These are phyloP conservation scores for Pyrocoelia pectoralis DNA, from an alignment of 2,888 invertebrate genomes.

Conservation along the genomic window DNA sequence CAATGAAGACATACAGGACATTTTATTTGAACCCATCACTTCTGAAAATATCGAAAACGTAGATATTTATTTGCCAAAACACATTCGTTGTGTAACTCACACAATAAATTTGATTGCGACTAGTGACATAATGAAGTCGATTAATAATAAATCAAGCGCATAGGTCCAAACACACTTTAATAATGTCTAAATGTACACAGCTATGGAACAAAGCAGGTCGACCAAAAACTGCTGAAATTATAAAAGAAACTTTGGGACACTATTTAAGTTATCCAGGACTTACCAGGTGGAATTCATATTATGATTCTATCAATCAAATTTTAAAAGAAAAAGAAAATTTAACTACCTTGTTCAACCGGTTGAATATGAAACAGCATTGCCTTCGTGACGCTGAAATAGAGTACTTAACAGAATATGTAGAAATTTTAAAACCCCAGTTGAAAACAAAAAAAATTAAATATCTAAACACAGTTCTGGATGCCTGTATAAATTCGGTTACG, in stretches of 20 bases:
- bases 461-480: too few relatives aligned
- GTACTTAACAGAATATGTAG: conserved; percentile 24
- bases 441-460: too few relatives aligned
- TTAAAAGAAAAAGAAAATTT: conserved; percentile 25
- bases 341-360: conserved; percentile 3
- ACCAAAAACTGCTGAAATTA: conserved; percentile 22
- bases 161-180: conserved; percentile 9
- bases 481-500: too few relatives aligned
- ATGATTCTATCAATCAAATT: conserved; percentile 22
- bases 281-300: conserved; percentile 22
- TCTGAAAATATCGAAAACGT: too few relatives aligned
- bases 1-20: too few relatives aligned
- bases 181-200: conserved; percentile 18
- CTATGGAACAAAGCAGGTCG: conserved; percentile 18
- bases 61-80: conserved; percentile 24
- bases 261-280: conserved; percentile 14
- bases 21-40: too few relatives aligned
- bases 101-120: conserved; percentile 32
- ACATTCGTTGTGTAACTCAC: conserved; percentile 31
- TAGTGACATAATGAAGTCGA: conserved; percentile 15
- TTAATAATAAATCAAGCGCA: conserved; percentile 6
- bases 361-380: conserved; percentile 4
- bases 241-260: conserved; percentile 15
- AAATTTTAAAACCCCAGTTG: too few relatives aligned
- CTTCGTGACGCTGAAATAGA: conserved; percentile 22